phyloP scores from a whole-genome alignment of 1,140 invertebrate genomes.

The Orchestia grillus region DNA sequence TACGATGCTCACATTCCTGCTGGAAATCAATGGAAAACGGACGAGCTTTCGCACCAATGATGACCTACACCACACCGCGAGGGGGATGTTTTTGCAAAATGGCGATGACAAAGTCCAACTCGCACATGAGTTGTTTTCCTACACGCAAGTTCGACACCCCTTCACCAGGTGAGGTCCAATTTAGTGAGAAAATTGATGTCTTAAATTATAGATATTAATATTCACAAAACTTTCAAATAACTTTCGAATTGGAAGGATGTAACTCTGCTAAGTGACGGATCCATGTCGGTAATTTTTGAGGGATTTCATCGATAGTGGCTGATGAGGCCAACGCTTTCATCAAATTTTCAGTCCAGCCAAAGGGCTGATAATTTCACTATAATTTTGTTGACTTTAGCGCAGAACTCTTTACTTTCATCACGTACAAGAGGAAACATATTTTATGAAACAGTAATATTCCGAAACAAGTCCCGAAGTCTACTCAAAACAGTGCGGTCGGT shows the following conservation, averaged over 20 bases:
- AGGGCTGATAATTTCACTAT: not conserved
- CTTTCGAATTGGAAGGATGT: no score
- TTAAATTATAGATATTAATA: not conserved
- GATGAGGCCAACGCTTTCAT: not conserved
- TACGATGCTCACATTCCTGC: conserved; percentile 20
- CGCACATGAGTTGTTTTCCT: not conserved
- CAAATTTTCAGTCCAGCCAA: not conserved
- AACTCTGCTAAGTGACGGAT: not conserved
- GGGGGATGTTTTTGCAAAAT: not conserved
- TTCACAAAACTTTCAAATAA: no score
- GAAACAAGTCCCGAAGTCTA: not conserved
- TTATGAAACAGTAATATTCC: not conserved
- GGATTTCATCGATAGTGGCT: not conserved
- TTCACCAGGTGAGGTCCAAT: not conserved
- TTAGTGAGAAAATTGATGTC: not conserved
- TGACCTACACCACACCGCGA: not conserved
- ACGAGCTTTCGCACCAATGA: not conserved
- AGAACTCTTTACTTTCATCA: not conserved
- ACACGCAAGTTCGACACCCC: conserved; percentile 11
- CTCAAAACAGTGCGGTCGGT: not conserved
- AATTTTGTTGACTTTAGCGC: not conserved
- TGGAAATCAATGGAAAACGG: not conserved
- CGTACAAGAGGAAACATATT: not conserved
- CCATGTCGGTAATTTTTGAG: not conserved
- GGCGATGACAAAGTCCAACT: not conserved